phyloP scores from a whole-genome alignment of 2,797 vertebrate species.

The Periparus ater region DNA sequence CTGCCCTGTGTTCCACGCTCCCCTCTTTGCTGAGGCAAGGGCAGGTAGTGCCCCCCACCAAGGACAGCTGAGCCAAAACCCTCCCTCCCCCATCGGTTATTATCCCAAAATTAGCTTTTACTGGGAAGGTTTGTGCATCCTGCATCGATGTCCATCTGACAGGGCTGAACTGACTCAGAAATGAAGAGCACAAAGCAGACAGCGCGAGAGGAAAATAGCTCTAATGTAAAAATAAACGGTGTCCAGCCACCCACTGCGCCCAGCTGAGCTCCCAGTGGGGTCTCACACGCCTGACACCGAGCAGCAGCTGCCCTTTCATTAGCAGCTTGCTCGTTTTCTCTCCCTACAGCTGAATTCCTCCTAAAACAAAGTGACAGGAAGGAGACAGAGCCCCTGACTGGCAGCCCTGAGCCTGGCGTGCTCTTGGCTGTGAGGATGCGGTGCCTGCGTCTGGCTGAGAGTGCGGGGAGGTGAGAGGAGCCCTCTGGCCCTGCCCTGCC shows the following conservation, averaged over 20 bases:
- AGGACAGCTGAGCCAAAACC: neutral
- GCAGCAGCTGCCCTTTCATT: slow-evolving; percentile 65
- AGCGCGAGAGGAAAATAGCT: slow-evolving; percentile 34
- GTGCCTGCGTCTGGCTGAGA: neutral
- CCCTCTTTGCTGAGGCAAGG: neutral
- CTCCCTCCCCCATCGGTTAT: neutral
- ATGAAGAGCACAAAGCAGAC: slow-evolving; percentile 21
- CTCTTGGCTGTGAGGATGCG: accelerated
- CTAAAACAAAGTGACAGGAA: slow-evolving; percentile 26
- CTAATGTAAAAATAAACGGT: slow-evolving; percentile 51
- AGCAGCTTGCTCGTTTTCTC: slow-evolving; percentile 30
- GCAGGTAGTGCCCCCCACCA: neutral
- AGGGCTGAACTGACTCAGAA: slow-evolving; percentile 12
- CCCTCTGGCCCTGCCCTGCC: neutral
- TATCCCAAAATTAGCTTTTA: slow-evolving; percentile 15
- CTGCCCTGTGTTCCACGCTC: neutral
- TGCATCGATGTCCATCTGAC: slow-evolving; percentile 35
- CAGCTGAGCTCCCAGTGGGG: slow-evolving; percentile 56
- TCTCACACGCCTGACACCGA: slow-evolving; percentile 8
- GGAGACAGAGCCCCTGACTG: neutral
- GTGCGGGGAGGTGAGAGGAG: neutral
- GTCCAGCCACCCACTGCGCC: slow-evolving; percentile 33
- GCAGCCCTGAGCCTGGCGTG: neutral
- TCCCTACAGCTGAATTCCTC: slow-evolving; percentile 48
- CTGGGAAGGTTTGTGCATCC: neutral